phyloP scores from a whole-genome alignment of 2,888 invertebrate genomes.

The Agrochola circellaris region DNA sequence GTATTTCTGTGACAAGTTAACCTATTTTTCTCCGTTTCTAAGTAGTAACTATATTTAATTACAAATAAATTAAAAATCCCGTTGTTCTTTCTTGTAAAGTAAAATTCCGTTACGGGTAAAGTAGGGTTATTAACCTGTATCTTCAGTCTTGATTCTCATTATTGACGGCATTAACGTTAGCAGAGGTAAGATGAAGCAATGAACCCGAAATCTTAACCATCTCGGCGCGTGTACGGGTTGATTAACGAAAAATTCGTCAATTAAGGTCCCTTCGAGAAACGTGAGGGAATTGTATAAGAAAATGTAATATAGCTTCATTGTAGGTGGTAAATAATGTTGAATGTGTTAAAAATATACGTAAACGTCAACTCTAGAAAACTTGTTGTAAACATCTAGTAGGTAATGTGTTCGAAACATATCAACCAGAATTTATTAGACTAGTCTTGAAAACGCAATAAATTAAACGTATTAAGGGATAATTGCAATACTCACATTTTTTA shows the following conservation, averaged over 20 bases:
- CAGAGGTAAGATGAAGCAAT: slow-evolving; percentile 10
- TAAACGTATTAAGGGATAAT: background rate
- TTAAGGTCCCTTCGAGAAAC: slow-evolving; percentile 23
- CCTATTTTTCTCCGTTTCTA: no score
- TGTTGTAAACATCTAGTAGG: background rate
- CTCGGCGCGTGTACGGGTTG: slow-evolving; percentile 5
- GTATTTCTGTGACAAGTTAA: no score
- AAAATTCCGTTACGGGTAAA: background rate
- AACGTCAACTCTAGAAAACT: background rate
- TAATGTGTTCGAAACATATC: background rate
- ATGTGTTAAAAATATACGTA: background rate
- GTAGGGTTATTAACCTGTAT: background rate
- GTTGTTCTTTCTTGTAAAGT: background rate
- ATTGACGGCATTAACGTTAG: background rate
- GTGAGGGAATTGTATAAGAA: slow-evolving; percentile 23
- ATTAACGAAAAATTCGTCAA: slow-evolving; percentile 51
- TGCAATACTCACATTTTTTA: background rate
- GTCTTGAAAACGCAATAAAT: background rate
- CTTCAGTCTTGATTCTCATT: slow-evolving; percentile 1
- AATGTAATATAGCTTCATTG: background rate
- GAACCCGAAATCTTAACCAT: slow-evolving; percentile 29
- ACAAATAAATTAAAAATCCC: background rate
- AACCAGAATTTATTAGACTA: background rate
- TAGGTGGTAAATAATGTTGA: background rate
- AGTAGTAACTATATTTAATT: background rate